Evolutionary conservation across 2,113 vertebrate species (phyloP).

Genomic region (Bothrops jararaca): DNA sequence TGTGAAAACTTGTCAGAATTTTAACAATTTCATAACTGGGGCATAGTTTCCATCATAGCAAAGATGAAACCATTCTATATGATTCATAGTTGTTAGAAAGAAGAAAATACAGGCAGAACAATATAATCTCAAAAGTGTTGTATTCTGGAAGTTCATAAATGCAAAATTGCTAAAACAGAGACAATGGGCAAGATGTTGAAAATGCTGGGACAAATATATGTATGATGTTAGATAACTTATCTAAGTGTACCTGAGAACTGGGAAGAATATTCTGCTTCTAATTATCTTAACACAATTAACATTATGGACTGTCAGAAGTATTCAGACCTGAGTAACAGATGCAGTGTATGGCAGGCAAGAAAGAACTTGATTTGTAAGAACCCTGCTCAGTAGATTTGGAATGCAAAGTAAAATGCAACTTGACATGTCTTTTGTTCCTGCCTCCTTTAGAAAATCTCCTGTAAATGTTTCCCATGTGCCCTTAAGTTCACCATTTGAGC

Average conservation of each 20-base stretch:
- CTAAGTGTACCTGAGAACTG: neutral
- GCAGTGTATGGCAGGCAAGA: constrained; percentile 59
- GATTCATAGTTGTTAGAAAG: constrained; percentile 51
- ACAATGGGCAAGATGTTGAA: constrained; percentile 16
- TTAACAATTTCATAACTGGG: constrained; percentile 46
- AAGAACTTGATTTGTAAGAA: constrained; percentile 56
- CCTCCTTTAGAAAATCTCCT: constrained; percentile 65
- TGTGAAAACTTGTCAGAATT: constrained; percentile 52
- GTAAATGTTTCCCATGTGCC: constrained; percentile 69
- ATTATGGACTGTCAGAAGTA: constrained; percentile 66
- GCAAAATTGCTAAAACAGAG: constrained; percentile 21
- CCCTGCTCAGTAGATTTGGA: constrained; percentile 63
- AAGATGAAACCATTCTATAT: constrained; percentile 49
- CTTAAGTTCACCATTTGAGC: constrained; percentile 63
- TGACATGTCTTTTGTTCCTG: constrained; percentile 69
- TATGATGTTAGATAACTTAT: constrained; percentile 19
- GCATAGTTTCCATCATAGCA: constrained; percentile 20
- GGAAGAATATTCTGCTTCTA: constrained; percentile 26
- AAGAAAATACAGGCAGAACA: constrained; percentile 51
- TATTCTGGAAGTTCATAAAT: constrained; percentile 19
- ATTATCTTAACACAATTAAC: constrained; percentile 63
- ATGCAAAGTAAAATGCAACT: constrained; percentile 69
- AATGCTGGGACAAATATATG: constrained; percentile 16
- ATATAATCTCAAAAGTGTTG: constrained; percentile 50
- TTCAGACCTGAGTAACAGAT: constrained; percentile 60